phyloP scores from a whole-genome alignment of 1,140 invertebrate genomes.

The Drosophila arizonae region DNA sequence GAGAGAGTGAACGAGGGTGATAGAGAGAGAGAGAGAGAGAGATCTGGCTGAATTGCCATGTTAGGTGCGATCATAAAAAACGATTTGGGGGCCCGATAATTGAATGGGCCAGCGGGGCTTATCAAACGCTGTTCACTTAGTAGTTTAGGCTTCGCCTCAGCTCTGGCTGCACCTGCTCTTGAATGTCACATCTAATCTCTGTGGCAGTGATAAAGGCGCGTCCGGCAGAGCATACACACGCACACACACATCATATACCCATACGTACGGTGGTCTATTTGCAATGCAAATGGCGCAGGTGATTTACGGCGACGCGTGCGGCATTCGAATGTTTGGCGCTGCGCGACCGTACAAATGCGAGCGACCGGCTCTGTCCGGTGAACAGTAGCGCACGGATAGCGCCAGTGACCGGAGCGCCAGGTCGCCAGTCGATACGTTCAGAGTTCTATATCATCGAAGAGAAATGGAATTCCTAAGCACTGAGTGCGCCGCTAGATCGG shows the following conservation, averaged over 20 bases:
- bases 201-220: constrained; percentile 43
- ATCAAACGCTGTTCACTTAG: constrained; percentile 6
- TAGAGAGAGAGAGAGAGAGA: not conserved
- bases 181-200: constrained; percentile 39
- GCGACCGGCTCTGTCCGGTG: constrained; percentile 2
- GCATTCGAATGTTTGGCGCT: constrained; percentile 35
- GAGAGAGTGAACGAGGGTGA: not conserved
- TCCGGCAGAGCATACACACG: constrained; percentile 23
- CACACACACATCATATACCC: not conserved
- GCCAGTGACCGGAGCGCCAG: constrained; percentile 4
- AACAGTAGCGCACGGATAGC: constrained; percentile 45
- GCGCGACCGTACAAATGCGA: constrained; percentile 40
- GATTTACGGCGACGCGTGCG: constrained; percentile 44
- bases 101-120: constrained; percentile 10
- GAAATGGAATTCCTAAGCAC: constrained; percentile 75
- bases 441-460: not conserved
- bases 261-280: constrained; percentile 17
- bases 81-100: constrained; percentile 12
- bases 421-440: not conserved
- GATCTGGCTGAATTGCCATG: not conserved
- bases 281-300: constrained; percentile 54
- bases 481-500: constrained; percentile 76
- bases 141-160: constrained; percentile 9
- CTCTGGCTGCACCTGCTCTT: constrained; percentile 38
- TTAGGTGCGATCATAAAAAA: constrained; percentile 14